phyloP scores from a whole-genome alignment of 2,888 invertebrate species.

The Tolmerus cingulatus region DNA sequence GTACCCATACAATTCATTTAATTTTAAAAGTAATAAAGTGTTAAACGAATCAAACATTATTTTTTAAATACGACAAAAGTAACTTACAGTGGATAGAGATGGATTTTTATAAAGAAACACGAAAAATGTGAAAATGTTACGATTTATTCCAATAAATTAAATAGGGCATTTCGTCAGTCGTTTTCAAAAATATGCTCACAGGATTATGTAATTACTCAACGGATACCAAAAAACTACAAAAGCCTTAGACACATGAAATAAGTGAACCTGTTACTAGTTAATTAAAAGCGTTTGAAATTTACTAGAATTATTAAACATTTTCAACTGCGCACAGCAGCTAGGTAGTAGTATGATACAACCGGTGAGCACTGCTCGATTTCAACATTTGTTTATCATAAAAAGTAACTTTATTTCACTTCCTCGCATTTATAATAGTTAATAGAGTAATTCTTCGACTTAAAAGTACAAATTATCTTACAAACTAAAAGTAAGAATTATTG shows the following conservation, averaged over 20 bases:
- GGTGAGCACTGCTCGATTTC: not conserved
- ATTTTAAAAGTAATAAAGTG: not conserved
- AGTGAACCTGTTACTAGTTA: not conserved
- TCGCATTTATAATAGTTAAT: slow-evolving; percentile 28
- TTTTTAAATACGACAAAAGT: not conserved
- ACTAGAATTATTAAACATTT: not conserved
- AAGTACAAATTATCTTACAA: slow-evolving; percentile 33
- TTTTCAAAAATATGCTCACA: not conserved
- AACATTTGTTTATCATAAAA: slow-evolving; percentile 20
- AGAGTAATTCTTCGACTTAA: slow-evolving; percentile 21
- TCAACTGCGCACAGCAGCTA: not conserved
- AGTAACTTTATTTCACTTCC: slow-evolving; percentile 37
- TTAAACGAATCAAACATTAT: not conserved
- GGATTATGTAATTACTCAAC: not conserved
- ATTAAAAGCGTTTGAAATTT: not conserved
- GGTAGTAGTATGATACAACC: not conserved
- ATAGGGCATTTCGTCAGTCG: not conserved
- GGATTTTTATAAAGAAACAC: not conserved
- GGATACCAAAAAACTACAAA: not conserved
- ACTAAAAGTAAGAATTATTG: slow-evolving; percentile 2
- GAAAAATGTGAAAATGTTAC: not conserved
- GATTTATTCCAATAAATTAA: not conserved
- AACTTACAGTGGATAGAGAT: not conserved
- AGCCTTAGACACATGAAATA: not conserved
- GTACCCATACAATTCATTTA: not conserved